Evolutionary conservation across 2,113 vertebrate genomes (phyloP).

Genomic region (Strix aluco): DNA sequence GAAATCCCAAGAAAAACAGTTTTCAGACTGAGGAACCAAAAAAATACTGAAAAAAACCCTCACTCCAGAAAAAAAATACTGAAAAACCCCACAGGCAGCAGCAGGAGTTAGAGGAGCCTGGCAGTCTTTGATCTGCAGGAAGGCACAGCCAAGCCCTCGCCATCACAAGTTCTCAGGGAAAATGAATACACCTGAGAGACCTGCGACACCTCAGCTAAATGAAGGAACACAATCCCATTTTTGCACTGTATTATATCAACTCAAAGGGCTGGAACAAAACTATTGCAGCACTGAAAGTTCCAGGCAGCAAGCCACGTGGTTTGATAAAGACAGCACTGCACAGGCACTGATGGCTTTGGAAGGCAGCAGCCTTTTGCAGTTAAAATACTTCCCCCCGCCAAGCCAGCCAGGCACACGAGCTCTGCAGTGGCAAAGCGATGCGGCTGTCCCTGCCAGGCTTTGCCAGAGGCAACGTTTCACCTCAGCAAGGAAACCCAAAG

Average conservation of each 20-base stretch:
- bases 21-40: background rate
- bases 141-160: background rate
- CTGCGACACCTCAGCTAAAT: background rate
- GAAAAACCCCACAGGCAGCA: rapidly evolving
- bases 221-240: background rate
- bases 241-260: background rate
- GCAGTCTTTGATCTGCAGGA: background rate
- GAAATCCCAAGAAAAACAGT: background rate
- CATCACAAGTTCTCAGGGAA: background rate
- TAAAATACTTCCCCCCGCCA: background rate
- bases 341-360: background rate
- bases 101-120: no score
- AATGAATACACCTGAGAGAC: rapidly evolving
- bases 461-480: background rate
- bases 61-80: background rate
- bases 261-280: background rate
- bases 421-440: rapidly evolving
- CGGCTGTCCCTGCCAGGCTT: background rate
- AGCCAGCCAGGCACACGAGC: rapidly evolving
- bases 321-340: background rate
- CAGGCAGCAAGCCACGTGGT: background rate
- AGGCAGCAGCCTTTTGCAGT: background rate
- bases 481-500: background rate
- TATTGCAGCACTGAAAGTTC: background rate
- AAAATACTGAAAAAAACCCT: background rate